phyloP scores from a whole-genome alignment of 1,140 invertebrate species.

The Chionoecetes opilio region DNA sequence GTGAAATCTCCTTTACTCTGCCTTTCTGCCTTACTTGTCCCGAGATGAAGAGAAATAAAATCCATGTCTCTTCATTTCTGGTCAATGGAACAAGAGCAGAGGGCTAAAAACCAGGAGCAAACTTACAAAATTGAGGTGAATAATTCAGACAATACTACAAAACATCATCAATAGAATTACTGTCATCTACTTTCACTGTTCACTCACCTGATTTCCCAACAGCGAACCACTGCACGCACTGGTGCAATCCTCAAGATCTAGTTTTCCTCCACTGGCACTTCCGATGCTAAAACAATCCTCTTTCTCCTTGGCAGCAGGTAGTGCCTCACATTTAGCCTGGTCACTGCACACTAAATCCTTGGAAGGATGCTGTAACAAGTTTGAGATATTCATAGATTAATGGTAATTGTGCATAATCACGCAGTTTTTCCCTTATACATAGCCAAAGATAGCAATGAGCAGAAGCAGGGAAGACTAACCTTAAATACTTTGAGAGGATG shows the following conservation, averaged over 20 bases:
- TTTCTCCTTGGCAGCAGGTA: constrained; percentile 49
- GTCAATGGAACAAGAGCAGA: too few relatives aligned
- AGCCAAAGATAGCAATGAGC: not conserved
- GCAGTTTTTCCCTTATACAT: not conserved
- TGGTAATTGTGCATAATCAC: too few relatives aligned
- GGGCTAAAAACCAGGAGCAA: too few relatives aligned
- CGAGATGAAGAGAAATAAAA: too few relatives aligned
- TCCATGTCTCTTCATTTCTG: too few relatives aligned
- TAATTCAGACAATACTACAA: too few relatives aligned
- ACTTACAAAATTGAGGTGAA: too few relatives aligned
- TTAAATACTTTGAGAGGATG: constrained; percentile 70
- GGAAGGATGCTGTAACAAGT: constrained; percentile 49
- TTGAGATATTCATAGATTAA: not conserved
- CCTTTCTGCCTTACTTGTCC: too few relatives aligned
- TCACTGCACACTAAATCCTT: constrained; percentile 51
- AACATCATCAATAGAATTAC: too few relatives aligned
- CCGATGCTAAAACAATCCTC: constrained; percentile 66
- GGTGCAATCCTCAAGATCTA: constrained; percentile 70
- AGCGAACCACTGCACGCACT: constrained; percentile 77
- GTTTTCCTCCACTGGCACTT: constrained; percentile 54
- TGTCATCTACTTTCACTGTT: not conserved
- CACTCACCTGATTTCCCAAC: constrained; percentile 75
- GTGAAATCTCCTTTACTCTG: too few relatives aligned
- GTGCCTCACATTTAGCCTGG: constrained; percentile 40
- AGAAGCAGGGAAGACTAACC: constrained; percentile 20